Base-by-base conservation (phyloP, 1,140 invertebrate genomes). In the Bombus consobrinus region DNA sequence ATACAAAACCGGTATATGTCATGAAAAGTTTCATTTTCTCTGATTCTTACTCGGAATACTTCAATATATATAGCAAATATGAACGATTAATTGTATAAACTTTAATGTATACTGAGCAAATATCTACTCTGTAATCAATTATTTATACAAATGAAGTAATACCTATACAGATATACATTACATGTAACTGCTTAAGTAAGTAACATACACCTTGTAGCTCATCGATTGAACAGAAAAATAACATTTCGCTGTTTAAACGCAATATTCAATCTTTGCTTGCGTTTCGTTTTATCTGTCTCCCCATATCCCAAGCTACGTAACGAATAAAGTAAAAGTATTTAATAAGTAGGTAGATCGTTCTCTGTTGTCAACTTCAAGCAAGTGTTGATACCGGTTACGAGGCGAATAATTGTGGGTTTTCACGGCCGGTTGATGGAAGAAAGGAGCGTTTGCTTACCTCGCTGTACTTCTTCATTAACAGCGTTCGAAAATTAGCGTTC, bases 371-470 rank as follows among this genome's bases (percentile, higher is more conserved):
- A 83, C 81, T 78, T 83, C 34, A 13, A 77, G 64, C 62, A 78
- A 78, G 74, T 78, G 81, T 78, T 83, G 81, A 83, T 83, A 78
- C 81, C 74, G 81, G 74, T 83, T 83, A 83, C 74, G 43, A 57
- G 81, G 47, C 28, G 37, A 78, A 83, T 83, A 83, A 83, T 83
- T 83, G 64, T 78, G 18, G 81, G 74, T 69, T 83, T 83, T 83
- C 81, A 78, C 25, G 28, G 34, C 47, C 41, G 34, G 34, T 69
- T 62, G 81, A 83, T 83, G 81, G 81, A 83, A 83, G 81, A 83
- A 83, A 83, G 64, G 74, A 78, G 74, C 75, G 34, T 66, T 83
- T 28, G 74, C 74, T 69, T 69, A 77, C 34, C 53, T 68, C 73
- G 12, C 53, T 53, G 81, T 69, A 83, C 74, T 83, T 83, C 81